Evolutionary conservation across 2,888 invertebrate species (phyloP), one percentile per base, ranked within the genome.

Genomic region (Caenorhabditis imperialis): DNA sequence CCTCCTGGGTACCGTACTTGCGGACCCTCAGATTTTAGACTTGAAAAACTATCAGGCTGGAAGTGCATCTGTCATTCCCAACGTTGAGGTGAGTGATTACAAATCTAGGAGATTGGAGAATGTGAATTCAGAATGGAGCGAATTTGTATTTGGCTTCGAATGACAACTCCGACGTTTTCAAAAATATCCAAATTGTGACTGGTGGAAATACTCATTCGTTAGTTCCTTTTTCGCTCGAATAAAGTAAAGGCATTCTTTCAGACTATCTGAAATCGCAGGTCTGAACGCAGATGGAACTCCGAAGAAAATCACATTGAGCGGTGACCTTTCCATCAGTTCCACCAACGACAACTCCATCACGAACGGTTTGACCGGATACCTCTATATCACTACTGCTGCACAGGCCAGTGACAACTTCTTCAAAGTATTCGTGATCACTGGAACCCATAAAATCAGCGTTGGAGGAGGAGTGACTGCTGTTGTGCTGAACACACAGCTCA

Each of bases 321-420:
- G 54, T 5, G 63, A 54, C 22, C 22, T 71, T 1, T 54, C 33
- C 16, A 30, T 71, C 16, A 27, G 50, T 5, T 35, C 48, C 0
- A 57, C 62, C 0, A 71, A 71, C 20, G 16, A 30, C 1, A 18
- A 51, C 16, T 3, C 50, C 0, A 30, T 50, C 10, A 62, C 71
- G 1, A 27, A 47, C 30, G 20, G 16, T 2, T 27, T 71, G 27
- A 57, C 37, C 6, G 62, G 71, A 3, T 62, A 44, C 14, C 14
- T 71, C 3, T 71, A 57, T 23, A 16, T 62, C 2, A 62, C 71
- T 7, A 62, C 71, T n/a, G 48, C 51, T n/a, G 20, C 35, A 27
- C 71, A 62, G 22, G 62, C 62, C 3, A 35, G 62, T 22, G 63
- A 63, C 40, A 20, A 27, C 1, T 7, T 30, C 1, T 63, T 63